Evolutionary conservation across 2,888 invertebrate species (phyloP), one percentile per base, ranked within the genome.

Genomic region (Stegophylla sp.): DNA sequence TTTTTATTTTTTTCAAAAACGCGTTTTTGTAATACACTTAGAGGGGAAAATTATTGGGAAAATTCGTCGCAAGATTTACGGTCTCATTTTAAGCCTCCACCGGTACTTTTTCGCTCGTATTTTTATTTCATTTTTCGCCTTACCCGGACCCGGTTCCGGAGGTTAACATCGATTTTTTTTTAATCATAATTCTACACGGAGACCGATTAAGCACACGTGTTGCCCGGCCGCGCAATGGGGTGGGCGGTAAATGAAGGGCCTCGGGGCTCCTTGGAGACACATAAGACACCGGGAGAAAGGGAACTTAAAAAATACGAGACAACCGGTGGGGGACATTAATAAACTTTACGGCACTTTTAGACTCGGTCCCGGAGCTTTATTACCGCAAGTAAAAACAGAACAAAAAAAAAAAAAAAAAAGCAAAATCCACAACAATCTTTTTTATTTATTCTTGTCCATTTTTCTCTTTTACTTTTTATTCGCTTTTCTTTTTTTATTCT

Each of bases 301-400:
- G 66, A 61, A 79, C 79, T 79, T 79, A 51, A 79, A 79, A 71
- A 71, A 71, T 51, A 71, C 79, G 71, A 79, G 79, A 79, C 79
- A 79, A 79, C 79, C 79, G 71, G 79, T 79, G 79, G 79, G 77
- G 79, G 79, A 79, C 79, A 79, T 79, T 79, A 79, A 79, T 79
- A 79, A 79, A 79, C 79, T 79, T 79, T 79, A 79, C 79, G 79
- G 79, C 79, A 79, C 71, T 79, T 79, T 79, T 79, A 79, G 79
- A 23, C 79, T 79, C 79, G 41, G 77, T 77, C 77, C 28, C 59
- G 41, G n/a, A 69, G 79, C 79, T 79, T 79, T 79, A 79, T 79
- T 79, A 79, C 79, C 79, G n/a, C 79, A 61, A 79, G 79, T 79
- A 79, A 79, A 63, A 79, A 76, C n/a, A n/a, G n/a, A n/a, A n/a